Evolutionary conservation across 2,888 invertebrate genomes (phyloP), one percentile per base, ranked within the genome.

Genomic region (Tipula vernalis): DNA sequence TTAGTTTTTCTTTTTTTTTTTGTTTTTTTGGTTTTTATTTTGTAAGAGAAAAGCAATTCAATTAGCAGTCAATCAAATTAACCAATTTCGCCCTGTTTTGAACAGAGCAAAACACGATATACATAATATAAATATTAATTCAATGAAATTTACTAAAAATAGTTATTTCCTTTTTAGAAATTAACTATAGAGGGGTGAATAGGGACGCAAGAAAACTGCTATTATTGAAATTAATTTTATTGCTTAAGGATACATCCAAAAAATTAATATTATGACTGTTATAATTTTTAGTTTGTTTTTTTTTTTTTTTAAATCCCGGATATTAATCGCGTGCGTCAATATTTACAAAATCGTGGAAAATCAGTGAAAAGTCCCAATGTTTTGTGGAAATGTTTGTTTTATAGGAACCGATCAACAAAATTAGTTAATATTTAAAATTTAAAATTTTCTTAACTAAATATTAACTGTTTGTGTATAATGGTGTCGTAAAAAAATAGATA

Each of bases 61-160:
- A 71, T 71, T 71, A 71, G 71, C 71, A 71, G 71, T 71, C 71
- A 71, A 71, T 71, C 71, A 71, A 71, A 71, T 71, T 71, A 71
- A 71, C 71, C 71, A 71, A 71, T 71, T 71, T 71, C 10, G 10
- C 3, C 28, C 10, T 71, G 18, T 71, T 71, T 71, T 8, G 10
- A 71, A 51, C 18, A 28, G 28, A 71, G 71, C 28, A n/a, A 44
- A 51, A 51, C 51, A 51, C 51, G 3, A 6, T 51, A 3, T 44
- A 44, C 10, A 44, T 15, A 28, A 51, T 44, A 44, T 15, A 28
- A 51, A 51, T 28, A 71, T 10, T 10, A 71, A 71, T 18, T 28
- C 51, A 15, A 51, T 51, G 51, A 71, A 71, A 8, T 71, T 71
- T 8, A 28, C 71, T 71, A 18, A 71, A 71, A 71, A 71, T 71